Evolutionary conservation across 2,113 vertebrate species (phyloP).

Genomic region (Pelecanus crispus): DNA sequence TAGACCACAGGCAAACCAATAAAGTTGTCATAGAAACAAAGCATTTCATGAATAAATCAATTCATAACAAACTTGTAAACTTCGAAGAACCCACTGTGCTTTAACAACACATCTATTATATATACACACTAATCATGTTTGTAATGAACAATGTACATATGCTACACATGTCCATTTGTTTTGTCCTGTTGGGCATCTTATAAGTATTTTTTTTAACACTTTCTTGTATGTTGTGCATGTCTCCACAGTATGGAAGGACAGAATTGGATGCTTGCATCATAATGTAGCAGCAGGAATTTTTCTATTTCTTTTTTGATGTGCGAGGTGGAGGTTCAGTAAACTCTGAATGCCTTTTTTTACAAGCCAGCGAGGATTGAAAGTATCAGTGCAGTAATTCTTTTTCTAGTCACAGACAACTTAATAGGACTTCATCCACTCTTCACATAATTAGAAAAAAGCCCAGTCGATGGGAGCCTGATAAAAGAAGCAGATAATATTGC

Average conservation of each 20-base stretch:
- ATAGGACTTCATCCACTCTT: slow-evolving; percentile 23
- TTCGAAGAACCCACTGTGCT: slow-evolving; percentile 69
- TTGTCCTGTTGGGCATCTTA: slow-evolving; percentile 60
- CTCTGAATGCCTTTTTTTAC: not conserved
- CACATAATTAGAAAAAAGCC: slow-evolving; percentile 22
- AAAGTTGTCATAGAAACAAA: slow-evolving; percentile 85
- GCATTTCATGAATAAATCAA: slow-evolving; percentile 82
- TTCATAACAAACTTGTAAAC: slow-evolving; percentile 78
- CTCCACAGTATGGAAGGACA: slow-evolving; percentile 38
- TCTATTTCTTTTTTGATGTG: slow-evolving; percentile 31
- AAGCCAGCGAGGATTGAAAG: not conserved
- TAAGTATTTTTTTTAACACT: slow-evolving; percentile 56
- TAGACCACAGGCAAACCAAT: slow-evolving; percentile 81
- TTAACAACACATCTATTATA: slow-evolving; percentile 66
- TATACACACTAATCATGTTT: slow-evolving; percentile 61
- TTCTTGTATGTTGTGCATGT: slow-evolving; percentile 17
- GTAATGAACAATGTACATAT: slow-evolving; percentile 60
- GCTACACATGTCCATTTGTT: slow-evolving; percentile 55
- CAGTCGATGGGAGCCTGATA: not conserved
- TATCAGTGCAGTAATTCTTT: not conserved
- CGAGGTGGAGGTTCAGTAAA: not conserved
- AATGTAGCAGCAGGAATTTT: slow-evolving; percentile 50
- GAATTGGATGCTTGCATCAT: slow-evolving; percentile 55
- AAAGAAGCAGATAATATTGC: slow-evolving; percentile 10
- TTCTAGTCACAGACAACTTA: slow-evolving; percentile 32